Percentiles rank a stretch among this genome's conserved stretches.
These are phyloP conservation scores for Opisthograptis luteolata DNA, from an alignment of 2,888 invertebrate species.

Conservation along the genomic window DNA sequence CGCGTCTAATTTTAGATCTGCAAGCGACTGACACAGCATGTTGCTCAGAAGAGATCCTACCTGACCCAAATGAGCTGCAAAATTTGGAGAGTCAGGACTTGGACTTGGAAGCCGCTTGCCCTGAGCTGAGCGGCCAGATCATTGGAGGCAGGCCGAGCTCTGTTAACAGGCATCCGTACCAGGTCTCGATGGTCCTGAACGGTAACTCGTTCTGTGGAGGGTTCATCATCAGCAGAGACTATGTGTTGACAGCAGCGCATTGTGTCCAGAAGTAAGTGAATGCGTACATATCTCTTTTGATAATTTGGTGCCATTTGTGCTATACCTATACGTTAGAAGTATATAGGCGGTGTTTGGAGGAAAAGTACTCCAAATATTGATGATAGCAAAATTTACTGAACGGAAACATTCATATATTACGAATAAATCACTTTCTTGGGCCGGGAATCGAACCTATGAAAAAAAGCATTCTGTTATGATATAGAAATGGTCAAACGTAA, in stretches of 20 bases:
- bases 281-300: too few relatives aligned
- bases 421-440: too few relatives aligned
- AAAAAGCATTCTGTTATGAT: too few relatives aligned
- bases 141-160: conserved; percentile 74
- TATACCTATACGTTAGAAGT: too few relatives aligned
- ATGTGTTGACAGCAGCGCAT: conserved; percentile 77
- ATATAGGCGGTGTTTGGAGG: too few relatives aligned
- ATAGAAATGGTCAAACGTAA: too few relatives aligned
- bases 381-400: too few relatives aligned
- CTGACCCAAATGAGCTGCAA: conserved; percentile 30
- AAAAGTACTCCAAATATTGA: too few relatives aligned
- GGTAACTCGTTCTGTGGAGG: conserved; percentile 80
- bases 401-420: too few relatives aligned
- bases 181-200: conserved; percentile 76
- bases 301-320: not conserved
- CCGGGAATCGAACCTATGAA: too few relatives aligned
- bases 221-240: conserved; percentile 70
- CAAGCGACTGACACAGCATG: conserved; percentile 63
- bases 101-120: conserved; percentile 66
- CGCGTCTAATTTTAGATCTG: conserved; percentile 49
- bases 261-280: conserved; percentile 78
- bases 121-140: conserved; percentile 75
- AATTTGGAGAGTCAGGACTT: conserved; percentile 55
- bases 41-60: conserved; percentile 47
- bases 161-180: conserved; percentile 70